These are phyloP conservation scores for Halocynthia roretzi DNA, from an alignment of 23 tunicate genomes.

Conservation along the genomic window DNA sequence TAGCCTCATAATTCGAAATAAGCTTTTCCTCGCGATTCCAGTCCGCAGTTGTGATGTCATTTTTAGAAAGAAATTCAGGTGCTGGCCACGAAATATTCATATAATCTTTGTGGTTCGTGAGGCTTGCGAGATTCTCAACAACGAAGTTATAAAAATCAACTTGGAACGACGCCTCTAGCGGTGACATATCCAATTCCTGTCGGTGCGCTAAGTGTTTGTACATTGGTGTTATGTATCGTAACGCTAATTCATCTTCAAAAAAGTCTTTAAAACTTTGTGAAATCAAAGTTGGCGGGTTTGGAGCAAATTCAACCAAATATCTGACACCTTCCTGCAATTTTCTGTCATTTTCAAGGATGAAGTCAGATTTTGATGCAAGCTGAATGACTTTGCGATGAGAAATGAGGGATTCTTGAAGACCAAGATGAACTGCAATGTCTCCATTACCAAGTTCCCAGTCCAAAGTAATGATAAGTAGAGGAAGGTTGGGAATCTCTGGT, in stretches of 20 bases:
- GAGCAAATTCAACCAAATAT: background rate
- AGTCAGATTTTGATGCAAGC: background rate
- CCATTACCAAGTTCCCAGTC: conserved; percentile 3
- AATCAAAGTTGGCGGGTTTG: conserved; percentile 1
- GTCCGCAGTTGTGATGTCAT: background rate
- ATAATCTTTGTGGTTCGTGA: conserved; percentile 14
- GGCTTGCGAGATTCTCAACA: conserved; percentile 6
- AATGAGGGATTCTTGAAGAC: conserved; percentile 1
- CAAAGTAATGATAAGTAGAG: conserved; percentile 1
- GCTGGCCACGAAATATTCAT: conserved; percentile 63
- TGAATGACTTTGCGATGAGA: conserved; percentile 5
- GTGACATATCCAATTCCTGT: background rate
- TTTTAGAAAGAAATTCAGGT: conserved; percentile 15
- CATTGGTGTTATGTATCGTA: conserved; percentile 28
- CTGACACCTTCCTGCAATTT: background rate
- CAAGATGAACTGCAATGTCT: background rate
- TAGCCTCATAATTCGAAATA: background rate
- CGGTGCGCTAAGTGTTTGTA: conserved; percentile 12
- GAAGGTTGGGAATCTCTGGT: conserved; percentile 9
- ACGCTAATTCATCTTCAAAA: conserved; percentile 21
- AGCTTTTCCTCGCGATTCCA: conserved; percentile 16
- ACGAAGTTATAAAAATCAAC: conserved; percentile 27
- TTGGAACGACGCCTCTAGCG: conserved; percentile 19
- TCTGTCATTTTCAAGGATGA: background rate
- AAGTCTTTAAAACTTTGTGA: conserved; percentile 8